phyloP scores from a whole-genome alignment of 2,888 invertebrate genomes.

The Sepioteuthis lessoniana region DNA sequence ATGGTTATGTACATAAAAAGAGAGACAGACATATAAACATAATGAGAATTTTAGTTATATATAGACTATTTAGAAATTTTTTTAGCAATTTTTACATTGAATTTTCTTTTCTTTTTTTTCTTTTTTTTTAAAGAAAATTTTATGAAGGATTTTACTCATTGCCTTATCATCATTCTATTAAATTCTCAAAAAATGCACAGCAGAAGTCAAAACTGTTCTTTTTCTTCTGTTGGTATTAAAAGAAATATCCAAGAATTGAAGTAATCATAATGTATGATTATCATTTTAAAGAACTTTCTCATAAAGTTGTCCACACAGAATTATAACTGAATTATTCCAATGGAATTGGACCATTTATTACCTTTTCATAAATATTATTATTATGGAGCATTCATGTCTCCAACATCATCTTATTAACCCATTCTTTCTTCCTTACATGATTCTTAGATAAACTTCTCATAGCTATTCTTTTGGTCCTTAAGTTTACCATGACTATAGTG shows the following conservation, averaged over 20 bases:
- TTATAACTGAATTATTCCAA: neutral
- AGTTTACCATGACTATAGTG: neutral
- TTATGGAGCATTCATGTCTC: neutral
- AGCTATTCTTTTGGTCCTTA: neutral
- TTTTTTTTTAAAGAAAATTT: too few species aligned
- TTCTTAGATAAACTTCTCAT: neutral
- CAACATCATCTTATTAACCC: neutral
- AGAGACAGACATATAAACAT: too few species aligned
- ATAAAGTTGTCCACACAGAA: neutral
- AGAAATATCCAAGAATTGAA: neutral
- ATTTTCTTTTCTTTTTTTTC: too few species aligned
- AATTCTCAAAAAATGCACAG: neutral
- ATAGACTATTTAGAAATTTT: too few species aligned
- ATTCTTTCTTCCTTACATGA: neutral
- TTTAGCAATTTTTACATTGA: too few species aligned
- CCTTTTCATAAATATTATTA: neutral
- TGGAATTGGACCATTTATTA: neutral
- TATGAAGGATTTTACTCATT: too few species aligned
- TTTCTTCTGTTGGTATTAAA: neutral
- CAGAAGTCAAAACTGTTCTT: neutral
- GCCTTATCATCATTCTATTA: neutral
- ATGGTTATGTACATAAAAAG: too few species aligned
- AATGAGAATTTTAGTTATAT: too few species aligned
- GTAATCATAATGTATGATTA: neutral
- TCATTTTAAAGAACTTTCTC: neutral